These are phyloP conservation scores for Paramormyrops kingsleyae DNA, from an alignment of 2,113 vertebrate genomes.

Conservation along the genomic window DNA sequence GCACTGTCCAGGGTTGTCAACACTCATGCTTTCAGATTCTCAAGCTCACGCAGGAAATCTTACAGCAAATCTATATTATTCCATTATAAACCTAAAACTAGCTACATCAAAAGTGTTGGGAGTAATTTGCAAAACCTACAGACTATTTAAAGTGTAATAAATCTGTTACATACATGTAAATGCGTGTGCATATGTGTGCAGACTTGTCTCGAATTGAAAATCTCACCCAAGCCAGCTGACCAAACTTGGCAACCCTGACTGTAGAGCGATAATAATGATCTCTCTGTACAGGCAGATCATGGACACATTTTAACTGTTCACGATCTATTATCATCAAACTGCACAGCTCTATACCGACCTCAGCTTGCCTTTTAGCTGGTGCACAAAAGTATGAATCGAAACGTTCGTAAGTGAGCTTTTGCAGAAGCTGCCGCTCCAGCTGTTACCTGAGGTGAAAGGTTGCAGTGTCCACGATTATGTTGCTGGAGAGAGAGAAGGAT, in stretches of 20 bases:
- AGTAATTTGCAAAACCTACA: not conserved
- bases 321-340: not conserved
- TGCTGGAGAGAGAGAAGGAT: constrained; percentile 85
- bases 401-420: not conserved
- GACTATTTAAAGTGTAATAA: not conserved
- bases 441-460: constrained; percentile 83
- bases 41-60: not conserved
- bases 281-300: not conserved
- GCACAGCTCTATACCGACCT: not conserved
- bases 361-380: not conserved
- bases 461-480: constrained; percentile 84
- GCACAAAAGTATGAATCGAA: not conserved
- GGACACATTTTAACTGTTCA: not conserved
- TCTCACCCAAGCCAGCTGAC: not conserved
- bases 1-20: not conserved
- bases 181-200: not conserved
- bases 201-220: not conserved
- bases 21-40: not conserved
- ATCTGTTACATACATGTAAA: not conserved
- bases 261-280: not conserved
- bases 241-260: not conserved
- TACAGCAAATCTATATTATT: not conserved
- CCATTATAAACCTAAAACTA: not conserved
- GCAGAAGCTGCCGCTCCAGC: not conserved
- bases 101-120: not conserved